Percentiles rank a stretch among this genome's conserved stretches.
Evolutionary conservation across 2,888 invertebrate species (phyloP).

Genomic region (Zygogramma bicolorata): DNA sequence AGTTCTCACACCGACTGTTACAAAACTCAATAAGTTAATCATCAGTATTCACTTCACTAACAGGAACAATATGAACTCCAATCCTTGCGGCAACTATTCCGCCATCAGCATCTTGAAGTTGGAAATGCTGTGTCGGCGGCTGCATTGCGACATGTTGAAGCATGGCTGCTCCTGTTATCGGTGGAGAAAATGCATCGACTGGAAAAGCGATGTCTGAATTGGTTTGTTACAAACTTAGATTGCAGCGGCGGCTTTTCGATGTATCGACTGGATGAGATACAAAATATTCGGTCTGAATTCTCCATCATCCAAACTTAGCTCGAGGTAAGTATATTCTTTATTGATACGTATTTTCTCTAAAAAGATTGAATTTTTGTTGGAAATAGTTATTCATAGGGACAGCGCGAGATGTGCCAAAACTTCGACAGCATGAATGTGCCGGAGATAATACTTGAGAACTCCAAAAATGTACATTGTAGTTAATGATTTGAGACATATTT

Average conservation of each 20-base stretch:
- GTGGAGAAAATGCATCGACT: slow-evolving; percentile 44
- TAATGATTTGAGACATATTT: too few relatives aligned
- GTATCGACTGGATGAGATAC: not conserved
- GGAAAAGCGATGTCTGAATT: slow-evolving; percentile 47
- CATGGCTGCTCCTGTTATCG: slow-evolving; percentile 49
- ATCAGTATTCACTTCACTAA: not conserved
- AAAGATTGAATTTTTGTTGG: too few relatives aligned
- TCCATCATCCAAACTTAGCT: not conserved
- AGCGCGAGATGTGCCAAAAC: too few relatives aligned
- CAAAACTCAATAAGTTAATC: not conserved
- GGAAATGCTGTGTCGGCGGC: slow-evolving; percentile 54
- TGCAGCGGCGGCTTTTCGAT: slow-evolving; percentile 8
- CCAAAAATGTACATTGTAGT: too few relatives aligned
- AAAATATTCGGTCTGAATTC: not conserved
- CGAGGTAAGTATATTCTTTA: too few relatives aligned
- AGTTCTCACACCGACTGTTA: too few relatives aligned
- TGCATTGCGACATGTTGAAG: slow-evolving; percentile 64
- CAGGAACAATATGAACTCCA: not conserved
- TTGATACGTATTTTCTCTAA: too few relatives aligned
- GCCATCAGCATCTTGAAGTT: slow-evolving; percentile 33
- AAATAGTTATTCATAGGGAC: too few relatives aligned
- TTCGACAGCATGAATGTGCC: too few relatives aligned
- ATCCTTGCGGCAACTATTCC: not conserved
- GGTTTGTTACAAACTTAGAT: slow-evolving; percentile 50
- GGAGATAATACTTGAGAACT: too few relatives aligned